Evolutionary conservation across 1,140 invertebrate genomes (phyloP), one percentile per base, ranked within the genome.

Genomic region (Diprion similis): DNA sequence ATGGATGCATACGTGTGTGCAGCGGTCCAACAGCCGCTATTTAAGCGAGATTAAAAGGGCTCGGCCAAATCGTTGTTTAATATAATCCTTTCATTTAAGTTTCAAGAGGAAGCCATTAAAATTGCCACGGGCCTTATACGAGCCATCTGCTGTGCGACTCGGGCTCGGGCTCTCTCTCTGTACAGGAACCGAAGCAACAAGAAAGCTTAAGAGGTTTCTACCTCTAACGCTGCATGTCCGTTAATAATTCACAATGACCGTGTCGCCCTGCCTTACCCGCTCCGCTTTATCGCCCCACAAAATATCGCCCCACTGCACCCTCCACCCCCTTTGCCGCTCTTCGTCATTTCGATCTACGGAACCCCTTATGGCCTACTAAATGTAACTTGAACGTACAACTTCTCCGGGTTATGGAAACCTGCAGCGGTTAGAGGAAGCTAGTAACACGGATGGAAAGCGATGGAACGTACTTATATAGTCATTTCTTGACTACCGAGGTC

Each of bases 71-170:
- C 11, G 13, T 45, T 18, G 66, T 68, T 68, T 11, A 18, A 68
- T 37, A 80, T 80, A 81, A 81, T 80, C 72, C 79, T 79, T 78
- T 79, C 78, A 76, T 80, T 80, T 79, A 78, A 82, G 17, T 84
- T 84, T 80, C 77, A 77, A 80, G 78, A 76, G 79, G 78, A 81
- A 81, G 78, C 80, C 78, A 82, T 84, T 84, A 82, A 80, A 82
- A 81, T 73, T 81, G 13, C 10, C 45, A n/a, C 77, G 1, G 17
- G 59, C 80, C 51, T 77, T 37, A 4, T 37, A 37, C 51, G 51
- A 59, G 51, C 51, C 51, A 59, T 59, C 51, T 59, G 51, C 51
- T 15, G n/a, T 9, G 24, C 24, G 24, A 37, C 24, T 37, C 24
- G 24, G 24, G 24, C 24, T 37, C 24, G 1, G 2, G 1, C 24